phyloP scores from a whole-genome alignment of 2,888 invertebrate species.

The Cerceris rybyensis region DNA sequence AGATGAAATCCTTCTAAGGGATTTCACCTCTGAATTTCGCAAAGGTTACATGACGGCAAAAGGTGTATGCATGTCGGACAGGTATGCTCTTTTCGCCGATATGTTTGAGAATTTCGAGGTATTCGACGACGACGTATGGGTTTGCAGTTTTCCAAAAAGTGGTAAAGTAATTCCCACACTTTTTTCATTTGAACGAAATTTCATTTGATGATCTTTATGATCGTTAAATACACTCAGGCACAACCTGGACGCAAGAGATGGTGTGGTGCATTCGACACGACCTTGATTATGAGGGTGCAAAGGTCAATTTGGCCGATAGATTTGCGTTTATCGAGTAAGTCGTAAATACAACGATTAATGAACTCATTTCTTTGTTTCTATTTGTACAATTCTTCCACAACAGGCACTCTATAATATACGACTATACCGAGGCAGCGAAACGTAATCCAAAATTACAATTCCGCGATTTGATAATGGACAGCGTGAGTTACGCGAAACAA shows the following conservation, averaged over 20 bases:
- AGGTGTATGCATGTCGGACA: conserved; percentile 81
- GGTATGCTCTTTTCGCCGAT: conserved; percentile 79
- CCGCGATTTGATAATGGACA: conserved; percentile 64
- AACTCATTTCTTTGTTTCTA: background rate
- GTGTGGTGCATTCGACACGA: conserved; percentile 93
- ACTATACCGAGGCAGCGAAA: conserved; percentile 4
- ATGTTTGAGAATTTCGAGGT: conserved; percentile 82
- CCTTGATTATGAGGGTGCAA: conserved; percentile 89
- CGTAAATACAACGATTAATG: background rate
- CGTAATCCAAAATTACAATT: conserved; percentile 13
- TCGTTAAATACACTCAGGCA: conserved; percentile 81
- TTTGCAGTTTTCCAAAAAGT: conserved; percentile 84
- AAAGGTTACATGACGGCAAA: conserved; percentile 74
- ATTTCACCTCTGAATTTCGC: conserved; percentile 75
- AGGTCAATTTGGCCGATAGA: conserved; percentile 83
- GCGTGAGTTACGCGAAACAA: conserved; percentile 77
- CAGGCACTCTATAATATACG: conserved; percentile 35
- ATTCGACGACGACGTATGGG: conserved; percentile 83
- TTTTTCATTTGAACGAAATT: background rate
- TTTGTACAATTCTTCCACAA: background rate
- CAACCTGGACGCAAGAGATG: conserved; percentile 96
- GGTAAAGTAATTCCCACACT: conserved; percentile 76
- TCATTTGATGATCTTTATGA: background rate
- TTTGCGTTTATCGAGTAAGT: conserved; percentile 81
- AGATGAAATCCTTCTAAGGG: conserved; percentile 66